Conservation (phyloP, 2,797 vertebrate species). For the Iguana delicatissima region DNA sequence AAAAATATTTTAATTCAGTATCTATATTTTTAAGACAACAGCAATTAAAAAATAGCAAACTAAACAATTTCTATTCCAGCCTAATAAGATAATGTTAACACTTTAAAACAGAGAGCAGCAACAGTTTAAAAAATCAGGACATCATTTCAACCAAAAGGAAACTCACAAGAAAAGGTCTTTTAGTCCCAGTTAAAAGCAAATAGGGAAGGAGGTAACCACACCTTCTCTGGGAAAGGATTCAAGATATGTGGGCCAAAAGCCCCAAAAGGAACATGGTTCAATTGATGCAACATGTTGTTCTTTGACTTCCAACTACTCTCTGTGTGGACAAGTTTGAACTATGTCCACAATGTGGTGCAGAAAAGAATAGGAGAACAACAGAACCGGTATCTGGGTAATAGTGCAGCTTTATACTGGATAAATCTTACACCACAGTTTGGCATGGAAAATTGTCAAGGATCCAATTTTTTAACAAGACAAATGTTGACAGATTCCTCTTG, state of each 20-base stretch:
- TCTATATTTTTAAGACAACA: neutral
- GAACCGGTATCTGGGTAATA: neutral
- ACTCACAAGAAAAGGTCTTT: neutral
- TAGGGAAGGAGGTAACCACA: neutral
- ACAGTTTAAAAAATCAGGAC: neutral
- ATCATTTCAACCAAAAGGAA: neutral
- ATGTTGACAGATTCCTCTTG: too few species aligned
- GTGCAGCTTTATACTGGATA: neutral
- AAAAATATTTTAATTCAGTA: neutral
- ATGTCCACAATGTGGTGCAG: neutral
- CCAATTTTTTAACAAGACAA: neutral
- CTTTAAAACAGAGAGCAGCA: neutral
- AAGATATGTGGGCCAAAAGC: neutral
- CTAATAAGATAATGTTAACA: neutral
- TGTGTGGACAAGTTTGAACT: neutral
- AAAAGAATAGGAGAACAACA: neutral
- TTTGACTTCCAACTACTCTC: neutral
- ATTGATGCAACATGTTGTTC: neutral
- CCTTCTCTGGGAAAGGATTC: neutral
- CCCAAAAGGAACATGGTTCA: neutral
- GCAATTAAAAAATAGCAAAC: neutral
- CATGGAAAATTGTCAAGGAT: neutral
- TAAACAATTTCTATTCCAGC: neutral
- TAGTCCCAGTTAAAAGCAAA: neutral
- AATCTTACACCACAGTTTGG: neutral